These are phyloP conservation scores for Onthophagus sagittarius DNA, from an alignment of 2,888 invertebrate genomes.

Conservation along the genomic window DNA sequence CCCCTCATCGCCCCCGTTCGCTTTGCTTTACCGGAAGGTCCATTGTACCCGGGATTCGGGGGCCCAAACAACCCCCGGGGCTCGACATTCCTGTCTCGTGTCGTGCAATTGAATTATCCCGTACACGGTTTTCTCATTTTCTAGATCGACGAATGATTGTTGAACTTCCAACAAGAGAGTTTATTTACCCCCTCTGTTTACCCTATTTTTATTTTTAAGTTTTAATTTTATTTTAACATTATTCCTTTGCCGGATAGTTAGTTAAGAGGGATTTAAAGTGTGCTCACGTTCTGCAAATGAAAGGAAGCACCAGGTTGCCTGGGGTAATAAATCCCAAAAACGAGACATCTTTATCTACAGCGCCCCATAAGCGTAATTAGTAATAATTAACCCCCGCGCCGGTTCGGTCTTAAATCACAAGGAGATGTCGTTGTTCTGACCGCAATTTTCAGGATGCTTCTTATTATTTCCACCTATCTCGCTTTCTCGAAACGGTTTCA, in stretches of 20 bases:
- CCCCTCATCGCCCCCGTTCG: neutral
- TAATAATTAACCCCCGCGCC: neutral
- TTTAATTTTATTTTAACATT: no score
- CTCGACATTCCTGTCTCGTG: neutral
- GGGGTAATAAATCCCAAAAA: neutral
- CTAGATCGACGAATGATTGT: neutral
- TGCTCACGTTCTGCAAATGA: neutral
- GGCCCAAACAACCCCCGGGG: neutral
- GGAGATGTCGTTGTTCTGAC: neutral
- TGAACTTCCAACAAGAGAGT: neutral
- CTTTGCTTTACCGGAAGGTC: neutral
- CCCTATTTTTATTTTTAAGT: no score
- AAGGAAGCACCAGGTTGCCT: neutral
- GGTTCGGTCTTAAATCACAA: neutral
- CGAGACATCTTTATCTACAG: neutral
- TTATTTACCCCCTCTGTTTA: no score
- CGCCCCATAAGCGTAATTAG: neutral
- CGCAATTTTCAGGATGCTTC: neutral
- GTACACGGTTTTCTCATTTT: neutral
- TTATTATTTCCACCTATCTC: neutral
- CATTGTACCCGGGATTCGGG: neutral
- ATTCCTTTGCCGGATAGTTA: no score
- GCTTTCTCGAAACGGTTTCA: neutral
- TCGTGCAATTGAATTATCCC: neutral
- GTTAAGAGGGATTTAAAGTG: neutral